A percentile compares a stretch with the other conserved stretches of the same genome.
Conservation (phyloP, 2,797 vertebrate genomes). For the Caiman crocodilus region DNA sequence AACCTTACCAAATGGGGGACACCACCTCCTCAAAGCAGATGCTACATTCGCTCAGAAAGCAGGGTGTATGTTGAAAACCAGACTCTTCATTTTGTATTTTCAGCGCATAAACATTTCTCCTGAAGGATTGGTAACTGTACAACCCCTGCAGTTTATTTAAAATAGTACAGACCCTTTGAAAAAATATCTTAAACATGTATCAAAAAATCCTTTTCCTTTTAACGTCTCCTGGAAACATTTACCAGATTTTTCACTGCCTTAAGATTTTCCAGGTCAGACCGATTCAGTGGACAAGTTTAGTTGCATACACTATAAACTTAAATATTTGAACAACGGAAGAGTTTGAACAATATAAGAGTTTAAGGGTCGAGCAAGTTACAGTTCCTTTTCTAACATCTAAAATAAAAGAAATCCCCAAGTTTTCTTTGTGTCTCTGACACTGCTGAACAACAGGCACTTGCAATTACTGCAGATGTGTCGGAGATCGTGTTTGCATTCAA, state of each 20-base stretch:
- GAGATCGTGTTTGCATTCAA: neutral
- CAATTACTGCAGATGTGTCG: neutral
- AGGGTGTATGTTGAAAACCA: neutral
- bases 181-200: neutral
- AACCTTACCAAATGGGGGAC: rapidly evolving
- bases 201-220: neutral
- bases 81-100: neutral
- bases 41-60: rapidly evolving
- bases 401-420: neutral
- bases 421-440: neutral
- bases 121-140: neutral
- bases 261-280: neutral
- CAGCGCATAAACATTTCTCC: neutral
- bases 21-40: neutral
- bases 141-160: neutral
- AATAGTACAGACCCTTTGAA: neutral
- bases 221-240: rapidly evolving
- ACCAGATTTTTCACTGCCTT: rapidly evolving
- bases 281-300: neutral
- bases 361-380: neutral
- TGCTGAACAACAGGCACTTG: neutral
- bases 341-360: neutral
- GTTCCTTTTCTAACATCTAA: neutral
- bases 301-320: neutral
- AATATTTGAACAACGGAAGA: neutral